Base-by-base conservation (phyloP, 2,888 invertebrate genomes). In the Idaea biselata region DNA sequence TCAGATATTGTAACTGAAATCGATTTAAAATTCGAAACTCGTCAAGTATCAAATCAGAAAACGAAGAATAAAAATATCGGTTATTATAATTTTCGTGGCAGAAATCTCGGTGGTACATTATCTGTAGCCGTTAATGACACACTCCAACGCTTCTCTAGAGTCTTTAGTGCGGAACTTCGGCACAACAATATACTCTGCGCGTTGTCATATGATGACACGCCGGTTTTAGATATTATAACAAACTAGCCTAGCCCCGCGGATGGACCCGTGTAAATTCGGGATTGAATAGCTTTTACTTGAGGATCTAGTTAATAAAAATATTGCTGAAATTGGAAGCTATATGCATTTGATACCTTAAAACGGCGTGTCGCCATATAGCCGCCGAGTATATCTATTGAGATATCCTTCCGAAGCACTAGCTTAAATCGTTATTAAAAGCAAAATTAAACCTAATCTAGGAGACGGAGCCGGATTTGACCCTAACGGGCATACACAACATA, bases 351-450 rank as follows among this genome's bases (percentile, higher is more conserved):
- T 44, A 14, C 33, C 14, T 33, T 33, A 58, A 55, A 63, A 32
- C 55, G 25, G 25, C 53, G 31, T 53, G 2, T 44, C 44, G 44
- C 14, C 8, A 44, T 44, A 44, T 44, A 44, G 44, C 44, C 55
- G 65, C 65, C 60, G 11, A 16, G 53, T 59, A 57, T 65, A 61
- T 61, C 53, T 33, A 53, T 58, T 59, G 58, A 66, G 67, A 67
- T 72, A 73, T 72, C 75, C 77, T 82, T 81, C 81, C 78, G 74
- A 73, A 78, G 80, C 82, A 79, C 80, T 79, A 78, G 81, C 81
- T 80, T 81, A 73, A 79, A 79, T 73, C 68, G 72, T 75, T 76
- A 75, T 77, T 74, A 77, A 75, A 78, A 74, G 73, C 77, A 77
- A 67, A 73, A 73, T 74, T 73, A 82, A 78, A 79, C 75, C 76